Evolutionary conservation across 2,113 vertebrate species (phyloP).

Genomic region (Fregetta grallaria): DNA sequence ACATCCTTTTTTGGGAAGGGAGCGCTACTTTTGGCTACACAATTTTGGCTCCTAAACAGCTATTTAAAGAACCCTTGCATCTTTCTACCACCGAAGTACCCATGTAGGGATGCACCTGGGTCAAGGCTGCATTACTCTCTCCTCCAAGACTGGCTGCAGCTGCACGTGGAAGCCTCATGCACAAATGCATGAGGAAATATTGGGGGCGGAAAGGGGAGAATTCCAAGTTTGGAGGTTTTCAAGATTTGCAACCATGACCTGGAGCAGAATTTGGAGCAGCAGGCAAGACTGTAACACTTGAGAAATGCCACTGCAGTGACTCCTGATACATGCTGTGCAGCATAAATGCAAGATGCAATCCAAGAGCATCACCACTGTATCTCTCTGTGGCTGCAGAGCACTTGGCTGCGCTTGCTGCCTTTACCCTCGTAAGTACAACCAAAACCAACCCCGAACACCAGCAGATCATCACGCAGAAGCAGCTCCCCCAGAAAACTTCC

Average conservation of each 20-base stretch:
- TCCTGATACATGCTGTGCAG: neutral
- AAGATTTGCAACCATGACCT: neutral
- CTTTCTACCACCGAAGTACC: neutral
- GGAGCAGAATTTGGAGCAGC: neutral
- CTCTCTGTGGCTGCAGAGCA: neutral
- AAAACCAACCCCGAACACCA: neutral
- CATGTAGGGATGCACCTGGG: neutral
- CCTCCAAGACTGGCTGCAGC: neutral
- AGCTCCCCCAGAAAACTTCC: neutral
- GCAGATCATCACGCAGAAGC: neutral
- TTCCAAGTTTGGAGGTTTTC: neutral
- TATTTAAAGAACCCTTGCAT: neutral
- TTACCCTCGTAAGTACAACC: neutral
- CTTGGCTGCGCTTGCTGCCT: neutral
- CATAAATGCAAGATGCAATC: neutral
- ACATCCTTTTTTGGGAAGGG: neutral
- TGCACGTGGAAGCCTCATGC: neutral
- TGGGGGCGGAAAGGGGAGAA: neutral
- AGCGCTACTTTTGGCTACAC: neutral
- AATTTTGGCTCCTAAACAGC: neutral
- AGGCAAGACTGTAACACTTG: neutral
- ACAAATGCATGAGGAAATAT: neutral
- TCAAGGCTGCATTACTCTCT: neutral
- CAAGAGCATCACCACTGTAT: neutral
- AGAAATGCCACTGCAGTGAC: neutral